Percentiles rank a stretch among this genome's conserved stretches.
Evolutionary conservation across 2,113 vertebrate genomes (phyloP).

Genomic region (Cyprinodon variegatus): DNA sequence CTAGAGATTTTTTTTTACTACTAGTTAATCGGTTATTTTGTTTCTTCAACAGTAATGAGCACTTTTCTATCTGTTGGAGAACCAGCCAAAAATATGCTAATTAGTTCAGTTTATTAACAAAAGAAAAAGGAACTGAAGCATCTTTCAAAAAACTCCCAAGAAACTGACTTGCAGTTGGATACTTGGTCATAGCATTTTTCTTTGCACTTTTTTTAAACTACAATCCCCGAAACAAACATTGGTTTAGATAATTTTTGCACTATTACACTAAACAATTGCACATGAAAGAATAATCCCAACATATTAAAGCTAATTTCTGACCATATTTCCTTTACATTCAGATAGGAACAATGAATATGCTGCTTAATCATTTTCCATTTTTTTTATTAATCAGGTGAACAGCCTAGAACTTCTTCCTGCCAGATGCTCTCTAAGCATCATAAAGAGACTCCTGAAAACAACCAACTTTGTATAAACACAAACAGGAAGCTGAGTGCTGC

Average conservation of each 20-base stretch:
- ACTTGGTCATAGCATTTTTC: no score
- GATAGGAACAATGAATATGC: background rate
- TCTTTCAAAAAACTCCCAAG: background rate
- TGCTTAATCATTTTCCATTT: background rate
- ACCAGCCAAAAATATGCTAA: no score
- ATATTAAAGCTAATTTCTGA: background rate
- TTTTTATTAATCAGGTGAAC: background rate
- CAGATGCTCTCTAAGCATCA: background rate
- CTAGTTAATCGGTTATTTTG: background rate
- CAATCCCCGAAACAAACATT: no score
- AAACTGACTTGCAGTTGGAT: background rate
- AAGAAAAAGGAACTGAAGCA: background rate
- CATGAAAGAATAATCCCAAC: background rate
- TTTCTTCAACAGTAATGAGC: background rate
- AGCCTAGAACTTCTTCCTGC: background rate
- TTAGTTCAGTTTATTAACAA: background rate
- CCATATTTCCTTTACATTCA: background rate
- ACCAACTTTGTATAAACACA: background rate
- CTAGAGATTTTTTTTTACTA: background rate
- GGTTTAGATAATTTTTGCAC: no score
- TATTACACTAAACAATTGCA: no score
- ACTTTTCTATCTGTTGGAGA: no score
- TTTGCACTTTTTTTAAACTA: no score
- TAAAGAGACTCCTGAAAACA: constrained; percentile 13
- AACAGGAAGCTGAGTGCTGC: constrained; percentile 23